These are phyloP conservation scores for Hippoglossus hippoglossus DNA, from an alignment of 2,797 vertebrate genomes.

Conservation along the genomic window DNA sequence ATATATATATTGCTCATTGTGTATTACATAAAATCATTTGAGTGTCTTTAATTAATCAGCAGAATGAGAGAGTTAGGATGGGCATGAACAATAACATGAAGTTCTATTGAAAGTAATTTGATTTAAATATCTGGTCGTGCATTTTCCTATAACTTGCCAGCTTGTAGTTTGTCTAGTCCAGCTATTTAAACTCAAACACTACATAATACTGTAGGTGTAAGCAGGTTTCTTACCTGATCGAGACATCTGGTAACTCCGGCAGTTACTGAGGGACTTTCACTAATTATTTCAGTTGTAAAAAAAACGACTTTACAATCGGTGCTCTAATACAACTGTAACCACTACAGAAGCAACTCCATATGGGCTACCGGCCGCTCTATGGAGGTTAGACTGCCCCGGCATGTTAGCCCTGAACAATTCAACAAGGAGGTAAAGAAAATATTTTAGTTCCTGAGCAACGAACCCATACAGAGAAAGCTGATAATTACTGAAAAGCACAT, in stretches of 20 bases:
- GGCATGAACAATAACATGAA: not conserved
- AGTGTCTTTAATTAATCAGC: not conserved
- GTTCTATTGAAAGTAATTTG: not conserved
- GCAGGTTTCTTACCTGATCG: not conserved
- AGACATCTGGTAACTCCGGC: not conserved
- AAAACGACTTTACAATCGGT: slow-evolving; percentile 1
- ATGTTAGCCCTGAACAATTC: slow-evolving; percentile 1
- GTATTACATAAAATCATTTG: not conserved
- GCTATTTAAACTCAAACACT: not conserved
- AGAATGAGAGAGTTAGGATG: not conserved
- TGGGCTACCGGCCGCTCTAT: not conserved
- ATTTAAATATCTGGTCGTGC: not conserved
- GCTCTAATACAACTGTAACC: not conserved
- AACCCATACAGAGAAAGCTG: not conserved
- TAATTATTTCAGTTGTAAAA: not conserved
- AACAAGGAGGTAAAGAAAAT: slow-evolving; percentile 23
- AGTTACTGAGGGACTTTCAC: not conserved
- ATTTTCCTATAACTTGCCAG: no score
- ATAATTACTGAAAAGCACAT: slow-evolving; percentile 21
- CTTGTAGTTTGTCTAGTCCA: not conserved
- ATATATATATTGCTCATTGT: no score
- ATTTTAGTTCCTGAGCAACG: slow-evolving; percentile 8
- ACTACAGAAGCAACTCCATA: slow-evolving; percentile 15
- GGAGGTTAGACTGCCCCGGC: slow-evolving; percentile 1
- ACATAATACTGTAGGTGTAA: not conserved